A percentile compares a stretch with the other conserved stretches of the same genome.
phyloP scores from a whole-genome alignment of 2,797 vertebrate genomes.

The Echeneis naucrates region DNA sequence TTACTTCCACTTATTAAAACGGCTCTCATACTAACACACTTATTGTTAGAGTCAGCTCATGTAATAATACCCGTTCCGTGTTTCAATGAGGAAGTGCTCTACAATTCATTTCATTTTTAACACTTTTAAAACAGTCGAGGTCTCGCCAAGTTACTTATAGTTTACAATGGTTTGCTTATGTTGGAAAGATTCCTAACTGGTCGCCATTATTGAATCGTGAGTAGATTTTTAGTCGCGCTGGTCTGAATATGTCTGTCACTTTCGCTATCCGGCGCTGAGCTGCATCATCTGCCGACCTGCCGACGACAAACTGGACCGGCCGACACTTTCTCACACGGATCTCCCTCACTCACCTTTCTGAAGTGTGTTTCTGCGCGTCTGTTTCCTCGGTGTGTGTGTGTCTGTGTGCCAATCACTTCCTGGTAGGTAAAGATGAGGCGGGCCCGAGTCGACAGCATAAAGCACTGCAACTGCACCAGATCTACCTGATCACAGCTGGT shows the following conservation, averaged over 20 bases:
- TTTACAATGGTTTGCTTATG: neutral
- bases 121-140: too few relatives aligned
- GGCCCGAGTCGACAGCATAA: constrained; percentile 52
- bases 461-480: neutral
- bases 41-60: neutral
- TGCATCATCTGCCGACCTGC: neutral
- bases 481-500: too few relatives aligned
- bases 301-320: neutral
- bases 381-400: constrained; percentile 16
- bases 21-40: neutral
- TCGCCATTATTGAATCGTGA: constrained; percentile 27
- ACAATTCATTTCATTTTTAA: neutral
- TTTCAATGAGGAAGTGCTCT: neutral
- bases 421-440: constrained; percentile 61
- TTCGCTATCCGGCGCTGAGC: too few relatives aligned
- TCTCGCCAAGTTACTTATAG: neutral
- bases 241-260: too few relatives aligned
- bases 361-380: constrained; percentile 10
- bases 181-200: neutral
- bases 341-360: constrained; percentile 63
- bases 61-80: neutral
- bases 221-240: constrained; percentile 1
- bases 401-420: constrained; percentile 71
- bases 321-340: neutral
- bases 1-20: constrained; percentile 36